Conservation (phyloP, 2,888 invertebrate species). For the Lacanobia oleracea region DNA sequence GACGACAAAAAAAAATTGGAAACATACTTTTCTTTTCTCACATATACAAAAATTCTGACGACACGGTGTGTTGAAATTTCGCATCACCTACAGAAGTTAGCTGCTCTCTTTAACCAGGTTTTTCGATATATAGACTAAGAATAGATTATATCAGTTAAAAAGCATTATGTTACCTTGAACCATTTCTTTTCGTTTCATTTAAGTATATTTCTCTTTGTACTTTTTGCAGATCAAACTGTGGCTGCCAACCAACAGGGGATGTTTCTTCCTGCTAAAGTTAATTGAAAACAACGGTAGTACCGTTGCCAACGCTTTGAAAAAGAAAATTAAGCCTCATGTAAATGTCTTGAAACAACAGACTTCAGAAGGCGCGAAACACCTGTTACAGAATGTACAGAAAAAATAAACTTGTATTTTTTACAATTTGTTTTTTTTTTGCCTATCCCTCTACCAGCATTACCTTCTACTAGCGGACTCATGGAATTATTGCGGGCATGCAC, state of each 20-base stretch:
- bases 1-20: no score
- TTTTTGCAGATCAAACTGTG: constrained; percentile 91
- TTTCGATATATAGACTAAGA: no score
- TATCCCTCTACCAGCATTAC: neutral
- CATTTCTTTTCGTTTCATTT: neutral
- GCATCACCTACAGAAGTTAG: no score
- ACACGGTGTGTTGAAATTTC: no score
- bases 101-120: no score
- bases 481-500: no score
- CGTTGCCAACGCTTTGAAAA: constrained; percentile 84
- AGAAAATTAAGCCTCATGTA: constrained; percentile 85
- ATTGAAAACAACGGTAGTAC: constrained; percentile 91
- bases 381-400: constrained; percentile 89
- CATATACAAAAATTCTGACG: no score
- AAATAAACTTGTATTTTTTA: constrained; percentile 72
- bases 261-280: constrained; percentile 93
- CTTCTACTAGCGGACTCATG: no score
- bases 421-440: neutral
- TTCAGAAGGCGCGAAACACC: constrained; percentile 92
- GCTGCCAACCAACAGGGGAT: constrained; percentile 94
- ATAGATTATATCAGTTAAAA: neutral
- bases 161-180: neutral
- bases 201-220: constrained; percentile 10
- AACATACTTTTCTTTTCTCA: no score
- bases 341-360: constrained; percentile 88